Percentiles rank a stretch among this genome's conserved stretches.
Evolutionary conservation across 2,113 vertebrate species (phyloP).

Genomic region (Ceyx cyanopectus): DNA sequence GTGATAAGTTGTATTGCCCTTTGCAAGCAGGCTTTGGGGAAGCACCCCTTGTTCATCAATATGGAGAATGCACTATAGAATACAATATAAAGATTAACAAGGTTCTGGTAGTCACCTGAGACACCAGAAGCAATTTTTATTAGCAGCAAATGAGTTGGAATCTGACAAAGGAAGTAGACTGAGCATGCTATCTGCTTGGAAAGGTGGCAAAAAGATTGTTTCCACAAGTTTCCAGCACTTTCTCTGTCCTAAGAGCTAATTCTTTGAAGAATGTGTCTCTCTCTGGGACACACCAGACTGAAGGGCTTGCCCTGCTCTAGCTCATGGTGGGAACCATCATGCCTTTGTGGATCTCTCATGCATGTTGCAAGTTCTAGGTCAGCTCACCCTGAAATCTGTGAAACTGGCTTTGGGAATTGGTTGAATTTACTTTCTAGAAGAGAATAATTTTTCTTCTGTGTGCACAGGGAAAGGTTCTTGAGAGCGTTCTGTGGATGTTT

Average conservation of each 20-base stretch:
- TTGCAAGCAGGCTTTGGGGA: neutral
- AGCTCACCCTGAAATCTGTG: neutral
- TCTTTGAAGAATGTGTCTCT: neutral
- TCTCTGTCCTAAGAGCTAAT: neutral
- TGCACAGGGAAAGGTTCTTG: neutral
- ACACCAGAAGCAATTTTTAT: neutral
- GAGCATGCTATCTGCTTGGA: neutral
- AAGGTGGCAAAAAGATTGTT: neutral
- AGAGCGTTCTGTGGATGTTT: neutral
- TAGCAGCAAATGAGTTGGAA: neutral
- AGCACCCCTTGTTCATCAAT: neutral
- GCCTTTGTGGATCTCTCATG: neutral
- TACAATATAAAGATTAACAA: neutral
- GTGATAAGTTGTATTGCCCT: neutral
- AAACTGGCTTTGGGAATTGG: neutral
- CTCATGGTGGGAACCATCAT: neutral
- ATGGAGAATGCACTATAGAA: neutral
- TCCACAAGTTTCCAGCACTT: neutral
- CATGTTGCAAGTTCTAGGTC: neutral
- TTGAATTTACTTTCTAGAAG: neutral
- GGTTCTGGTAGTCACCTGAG: neutral
- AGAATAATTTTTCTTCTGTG: neutral
- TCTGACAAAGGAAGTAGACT: neutral
- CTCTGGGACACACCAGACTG: neutral
- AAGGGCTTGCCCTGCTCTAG: neutral